Evolutionary conservation across 2,113 vertebrate genomes (phyloP).

Genomic region (Cercopithecus mona): DNA sequence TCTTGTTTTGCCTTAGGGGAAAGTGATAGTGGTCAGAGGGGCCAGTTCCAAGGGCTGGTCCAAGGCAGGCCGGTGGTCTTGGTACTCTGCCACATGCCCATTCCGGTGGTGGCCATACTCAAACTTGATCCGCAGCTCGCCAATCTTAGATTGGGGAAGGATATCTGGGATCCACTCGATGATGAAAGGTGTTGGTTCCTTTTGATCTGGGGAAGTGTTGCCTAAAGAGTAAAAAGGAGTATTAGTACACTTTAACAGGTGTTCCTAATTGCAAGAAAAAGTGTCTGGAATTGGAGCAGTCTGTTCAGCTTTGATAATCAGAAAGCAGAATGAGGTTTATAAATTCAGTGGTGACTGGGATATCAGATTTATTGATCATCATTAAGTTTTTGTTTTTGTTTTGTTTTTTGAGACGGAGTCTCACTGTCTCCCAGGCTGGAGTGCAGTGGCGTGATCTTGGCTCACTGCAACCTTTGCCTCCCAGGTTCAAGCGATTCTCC

Average conservation of each 20-base stretch:
- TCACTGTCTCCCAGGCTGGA: too few relatives aligned
- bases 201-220: conserved; percentile 86
- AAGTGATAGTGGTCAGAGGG: conserved; percentile 82
- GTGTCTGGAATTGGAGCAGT: neutral
- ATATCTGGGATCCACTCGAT: conserved; percentile 95
- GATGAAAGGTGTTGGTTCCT: conserved; percentile 90
- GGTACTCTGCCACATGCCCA: conserved; percentile 80
- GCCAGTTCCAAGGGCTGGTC: conserved; percentile 82
- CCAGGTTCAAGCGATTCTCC: too few relatives aligned
- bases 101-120: conserved; percentile 92
- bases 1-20: conserved; percentile 76
- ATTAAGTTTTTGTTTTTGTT: neutral
- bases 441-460: too few relatives aligned
- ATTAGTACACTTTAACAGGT: neutral
- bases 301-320: neutral
- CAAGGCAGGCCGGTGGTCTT: conserved; percentile 65
- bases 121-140: conserved; percentile 91
- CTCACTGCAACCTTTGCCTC: too few relatives aligned
- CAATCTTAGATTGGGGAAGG: conserved; percentile 89
- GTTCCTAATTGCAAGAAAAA: neutral
- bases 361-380: neutral
- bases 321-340: neutral
- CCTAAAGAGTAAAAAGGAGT: conserved; percentile 76
- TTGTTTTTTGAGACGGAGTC: too few relatives aligned
- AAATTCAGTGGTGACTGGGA: neutral